A percentile compares a stretch with the other conserved stretches of the same genome.
phyloP scores from a whole-genome alignment of 35 echinoderm and acorn worm genomes.

The Nesometra sesokonis region DNA sequence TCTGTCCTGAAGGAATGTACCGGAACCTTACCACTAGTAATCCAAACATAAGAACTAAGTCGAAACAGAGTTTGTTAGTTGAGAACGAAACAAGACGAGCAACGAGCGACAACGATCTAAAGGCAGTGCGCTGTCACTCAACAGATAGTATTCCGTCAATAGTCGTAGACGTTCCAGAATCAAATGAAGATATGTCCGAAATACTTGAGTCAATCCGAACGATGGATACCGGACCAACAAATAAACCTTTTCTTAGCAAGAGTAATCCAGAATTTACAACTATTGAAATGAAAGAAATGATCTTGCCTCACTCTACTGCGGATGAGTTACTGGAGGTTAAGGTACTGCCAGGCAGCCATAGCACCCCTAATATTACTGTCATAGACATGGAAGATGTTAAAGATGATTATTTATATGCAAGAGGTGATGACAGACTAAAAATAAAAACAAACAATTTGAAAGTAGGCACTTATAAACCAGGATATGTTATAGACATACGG shows the following conservation, averaged over 20 bases:
- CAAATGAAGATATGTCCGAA: slow-evolving; percentile 15
- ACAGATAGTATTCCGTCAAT: slow-evolving; percentile 77
- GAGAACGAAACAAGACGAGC: slow-evolving; percentile 34
- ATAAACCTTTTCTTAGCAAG: slow-evolving; percentile 27
- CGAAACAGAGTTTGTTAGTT: background rate
- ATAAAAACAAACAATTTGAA: background rate
- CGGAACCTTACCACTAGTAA: slow-evolving; percentile 67
- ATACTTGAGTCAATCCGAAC: slow-evolving; percentile 8
- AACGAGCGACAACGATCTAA: slow-evolving; percentile 75
- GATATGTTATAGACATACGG: slow-evolving; percentile 50
- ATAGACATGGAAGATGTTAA: slow-evolving; percentile 12
- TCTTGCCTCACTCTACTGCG: background rate
- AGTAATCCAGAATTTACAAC: slow-evolving; percentile 22
- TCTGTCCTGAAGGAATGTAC: slow-evolving; percentile 74
- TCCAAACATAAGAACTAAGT: slow-evolving; percentile 48
- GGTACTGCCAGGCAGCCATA: slow-evolving; percentile 5
- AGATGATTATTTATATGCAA: no score
- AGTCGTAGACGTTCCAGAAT: slow-evolving; percentile 18
- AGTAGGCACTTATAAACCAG: slow-evolving; percentile 21
- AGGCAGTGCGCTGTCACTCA: slow-evolving; percentile 54
- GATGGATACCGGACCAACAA: slow-evolving; percentile 31
- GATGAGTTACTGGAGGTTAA: slow-evolving; percentile 4
- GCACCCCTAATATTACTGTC: slow-evolving; percentile 18
- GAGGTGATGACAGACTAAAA: background rate
- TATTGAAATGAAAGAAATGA: slow-evolving; percentile 1